A percentile compares a stretch with the other conserved stretches of the same genome.
These are phyloP conservation scores for Scaptodrosophila latifasciaeformis DNA, from an alignment of 2,888 invertebrate genomes.

Conservation along the genomic window DNA sequence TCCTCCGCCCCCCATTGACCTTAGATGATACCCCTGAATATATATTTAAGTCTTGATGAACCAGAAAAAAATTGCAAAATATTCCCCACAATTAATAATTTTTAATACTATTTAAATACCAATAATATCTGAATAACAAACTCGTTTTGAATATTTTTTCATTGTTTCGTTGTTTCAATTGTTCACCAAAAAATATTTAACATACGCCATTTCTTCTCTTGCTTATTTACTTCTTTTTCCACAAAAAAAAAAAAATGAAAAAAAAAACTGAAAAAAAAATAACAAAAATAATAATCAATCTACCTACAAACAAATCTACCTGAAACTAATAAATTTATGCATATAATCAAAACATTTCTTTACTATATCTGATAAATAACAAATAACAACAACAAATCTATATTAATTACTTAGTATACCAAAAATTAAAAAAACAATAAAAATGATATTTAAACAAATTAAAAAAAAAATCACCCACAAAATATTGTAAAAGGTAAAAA, in stretches of 20 bases:
- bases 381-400: too few relatives aligned
- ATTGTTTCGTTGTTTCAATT: conserved; percentile 60
- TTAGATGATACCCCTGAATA: too few relatives aligned
- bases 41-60: too few relatives aligned
- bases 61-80: too few relatives aligned
- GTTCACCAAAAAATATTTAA: conserved; percentile 66
- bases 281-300: conserved; percentile 35
- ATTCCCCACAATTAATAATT: too few relatives aligned
- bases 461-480: conserved; percentile 49
- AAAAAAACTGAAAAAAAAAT: conserved; percentile 34
- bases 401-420: conserved; percentile 33
- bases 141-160: conserved; percentile 48
- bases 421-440: conserved; percentile 25
- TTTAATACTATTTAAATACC: too few relatives aligned
- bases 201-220: conserved; percentile 70
- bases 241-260: conserved; percentile 37
- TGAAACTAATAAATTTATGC: conserved; percentile 43
- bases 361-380: too few relatives aligned
- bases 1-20: too few relatives aligned
- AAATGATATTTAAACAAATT: conserved; percentile 15
- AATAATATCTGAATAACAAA: conserved; percentile 10
- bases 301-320: too few relatives aligned
- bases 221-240: conserved; percentile 68
- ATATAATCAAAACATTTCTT: conserved; percentile 41
- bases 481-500: conserved; percentile 66